A percentile compares a stretch with the other conserved stretches of the same genome.
Conservation (phyloP, 2,797 vertebrate species). For the Manis javanica region DNA sequence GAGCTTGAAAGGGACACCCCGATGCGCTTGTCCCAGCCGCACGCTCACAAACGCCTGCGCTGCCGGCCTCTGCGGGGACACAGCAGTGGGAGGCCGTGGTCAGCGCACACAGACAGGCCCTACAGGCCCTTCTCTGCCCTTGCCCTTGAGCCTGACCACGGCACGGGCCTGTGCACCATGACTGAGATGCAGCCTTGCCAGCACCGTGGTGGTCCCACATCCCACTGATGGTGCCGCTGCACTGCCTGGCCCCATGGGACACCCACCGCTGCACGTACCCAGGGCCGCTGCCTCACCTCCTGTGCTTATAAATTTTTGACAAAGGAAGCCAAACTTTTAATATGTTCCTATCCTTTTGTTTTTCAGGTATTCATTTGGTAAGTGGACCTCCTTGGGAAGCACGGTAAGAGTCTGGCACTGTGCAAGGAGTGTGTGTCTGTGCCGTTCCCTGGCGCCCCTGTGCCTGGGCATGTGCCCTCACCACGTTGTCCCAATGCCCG, state of each 20-base stretch:
- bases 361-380: slow-evolving; percentile 97
- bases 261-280: no score
- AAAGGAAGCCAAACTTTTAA: not conserved
- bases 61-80: not conserved
- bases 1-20: no score
- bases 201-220: not conserved
- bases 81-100: not conserved
- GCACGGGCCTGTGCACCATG: no score
- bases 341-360: slow-evolving; percentile 75
- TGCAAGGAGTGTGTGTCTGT: slow-evolving; percentile 81
- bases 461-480: not conserved
- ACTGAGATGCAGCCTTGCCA: not conserved
- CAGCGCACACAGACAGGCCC: not conserved
- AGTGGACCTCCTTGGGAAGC: slow-evolving; percentile 84
- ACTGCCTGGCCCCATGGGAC: no score
- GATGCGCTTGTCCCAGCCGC: not conserved
- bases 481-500: no score
- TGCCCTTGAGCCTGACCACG: no score
- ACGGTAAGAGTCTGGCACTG: slow-evolving; percentile 38
- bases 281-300: no score
- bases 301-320: no score
- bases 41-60: not conserved
- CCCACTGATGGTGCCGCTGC: no score
- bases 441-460: not conserved
- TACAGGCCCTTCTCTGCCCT: not conserved